These are phyloP conservation scores for Hemicordylus capensis DNA, from an alignment of 2,113 vertebrate species.

Conservation along the genomic window DNA sequence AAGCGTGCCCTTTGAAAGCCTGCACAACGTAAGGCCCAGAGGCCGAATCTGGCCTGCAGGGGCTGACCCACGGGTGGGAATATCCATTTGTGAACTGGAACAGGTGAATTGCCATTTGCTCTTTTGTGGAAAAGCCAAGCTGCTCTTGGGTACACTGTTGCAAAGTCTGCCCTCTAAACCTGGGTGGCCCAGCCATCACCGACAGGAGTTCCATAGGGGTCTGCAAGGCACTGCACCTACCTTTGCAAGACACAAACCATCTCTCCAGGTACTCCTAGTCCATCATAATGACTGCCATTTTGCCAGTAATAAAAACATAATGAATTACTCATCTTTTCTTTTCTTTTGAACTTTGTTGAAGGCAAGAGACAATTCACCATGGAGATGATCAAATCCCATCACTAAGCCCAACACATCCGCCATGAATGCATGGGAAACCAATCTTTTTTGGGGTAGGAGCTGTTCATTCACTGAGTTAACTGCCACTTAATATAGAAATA, in stretches of 20 bases:
- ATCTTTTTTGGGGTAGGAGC: constrained; percentile 20
- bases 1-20: too few species aligned
- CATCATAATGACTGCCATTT: not conserved
- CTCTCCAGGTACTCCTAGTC: not conserved
- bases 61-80: too few species aligned
- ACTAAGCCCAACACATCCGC: not conserved
- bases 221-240: not conserved
- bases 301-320: not conserved
- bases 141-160: too few species aligned
- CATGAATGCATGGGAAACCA: constrained; percentile 23
- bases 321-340: not conserved
- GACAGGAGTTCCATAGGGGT: not conserved
- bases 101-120: too few species aligned
- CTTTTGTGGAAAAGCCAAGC: too few species aligned
- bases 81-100: too few species aligned
- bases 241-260: not conserved
- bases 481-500: constrained; percentile 54
- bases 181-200: too few species aligned
- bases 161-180: too few species aligned
- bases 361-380: constrained; percentile 11
- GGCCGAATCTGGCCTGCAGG: too few species aligned
- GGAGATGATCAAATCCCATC: not conserved
- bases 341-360: not conserved
- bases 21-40: too few species aligned
- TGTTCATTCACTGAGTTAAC: constrained; percentile 52